Conservation (phyloP, 2,797 vertebrate genomes). For the Gadopsis bispinosus region DNA sequence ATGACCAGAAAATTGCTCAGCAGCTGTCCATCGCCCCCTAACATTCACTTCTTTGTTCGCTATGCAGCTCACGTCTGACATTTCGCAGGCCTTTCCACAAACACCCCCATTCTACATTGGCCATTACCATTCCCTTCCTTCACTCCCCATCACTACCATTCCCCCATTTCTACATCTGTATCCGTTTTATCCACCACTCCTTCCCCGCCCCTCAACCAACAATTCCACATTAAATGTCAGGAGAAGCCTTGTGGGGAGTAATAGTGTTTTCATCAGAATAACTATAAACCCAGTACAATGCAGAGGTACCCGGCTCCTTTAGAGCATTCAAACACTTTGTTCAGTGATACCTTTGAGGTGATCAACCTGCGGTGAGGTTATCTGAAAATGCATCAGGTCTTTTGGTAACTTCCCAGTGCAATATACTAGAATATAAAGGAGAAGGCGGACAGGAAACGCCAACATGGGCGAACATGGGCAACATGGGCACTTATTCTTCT, state of each 20-base stretch:
- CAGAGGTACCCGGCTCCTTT: conserved; percentile 30
- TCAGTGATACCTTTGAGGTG: conserved; percentile 20
- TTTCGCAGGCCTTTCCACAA: conserved; percentile 48
- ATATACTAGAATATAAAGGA: neutral
- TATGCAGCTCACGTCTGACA: conserved; percentile 58
- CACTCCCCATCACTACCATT: neutral
- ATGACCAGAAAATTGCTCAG: conserved; percentile 51
- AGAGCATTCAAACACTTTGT: conserved; percentile 28
- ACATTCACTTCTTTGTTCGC: conserved; percentile 51
- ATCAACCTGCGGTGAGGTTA: conserved; percentile 19
- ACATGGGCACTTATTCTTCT: neutral
- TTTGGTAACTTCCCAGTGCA: conserved; percentile 15
- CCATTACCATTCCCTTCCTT: conserved; percentile 8
- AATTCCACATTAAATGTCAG: conserved; percentile 69
- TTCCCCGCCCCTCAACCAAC: neutral
- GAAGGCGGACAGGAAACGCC: neutral
- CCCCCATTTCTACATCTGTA: neutral
- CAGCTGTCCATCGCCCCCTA: conserved; percentile 49
- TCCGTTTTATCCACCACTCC: conserved; percentile 5
- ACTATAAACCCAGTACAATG: conserved; percentile 53
- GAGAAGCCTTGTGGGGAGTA: conserved; percentile 56
- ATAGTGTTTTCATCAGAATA: conserved; percentile 62
- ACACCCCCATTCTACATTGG: conserved; percentile 7
- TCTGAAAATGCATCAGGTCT: conserved; percentile 35
- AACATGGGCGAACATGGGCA: neutral